Base-by-base conservation (phyloP, 2,888 invertebrate species). In the Spialia ferax region DNA sequence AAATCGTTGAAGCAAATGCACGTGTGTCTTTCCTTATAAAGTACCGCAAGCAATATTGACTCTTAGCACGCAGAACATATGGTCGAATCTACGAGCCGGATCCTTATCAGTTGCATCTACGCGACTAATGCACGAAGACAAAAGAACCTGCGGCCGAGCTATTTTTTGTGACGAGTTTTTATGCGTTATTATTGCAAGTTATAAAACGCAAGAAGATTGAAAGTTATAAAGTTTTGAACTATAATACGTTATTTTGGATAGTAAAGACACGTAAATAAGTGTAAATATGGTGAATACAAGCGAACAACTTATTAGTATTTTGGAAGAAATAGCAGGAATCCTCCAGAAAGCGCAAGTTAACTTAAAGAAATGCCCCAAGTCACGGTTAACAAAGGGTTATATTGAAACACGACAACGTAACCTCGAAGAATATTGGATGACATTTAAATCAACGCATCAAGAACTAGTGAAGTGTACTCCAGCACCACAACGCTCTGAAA, bases 361-460 rank as follows among this genome's bases (percentile, higher is more conserved):
- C 11, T 48, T 48, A 13, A 48, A 48, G 6, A 48, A 48, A 22
- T 20, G 48, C 22, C 48, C 48, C 18, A 48, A 48, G 48, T 48
- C 48, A 48, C 18, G 48, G 4, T 22, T 48, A 48, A 48, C 48
- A 20, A 48, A 48, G 2, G 48, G 48, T 48, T 22, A 48, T 48
- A 48, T 48, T 8, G 20, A 48, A 48, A 48, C 48, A 20, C 48
- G 48, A 48, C 48, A 48, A 11, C 48, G 48, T 48, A 48, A 48
- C 48, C 22, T 48, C 3, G 20, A 48, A 48, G 48, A 48, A 48
- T 48, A 48, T 48, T 48, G 48, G 48, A 18, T 22, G 20, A 48
- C 20, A 2, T 48, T 48, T 45, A 45, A 20, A 45, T 18, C 45
- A 20, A 45, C 45, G 10, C 45, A 45, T 45, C 45, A 45, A 13